Base-by-base conservation (phyloP, 1,140 invertebrate species). In the Neuroterus valhalla region DNA sequence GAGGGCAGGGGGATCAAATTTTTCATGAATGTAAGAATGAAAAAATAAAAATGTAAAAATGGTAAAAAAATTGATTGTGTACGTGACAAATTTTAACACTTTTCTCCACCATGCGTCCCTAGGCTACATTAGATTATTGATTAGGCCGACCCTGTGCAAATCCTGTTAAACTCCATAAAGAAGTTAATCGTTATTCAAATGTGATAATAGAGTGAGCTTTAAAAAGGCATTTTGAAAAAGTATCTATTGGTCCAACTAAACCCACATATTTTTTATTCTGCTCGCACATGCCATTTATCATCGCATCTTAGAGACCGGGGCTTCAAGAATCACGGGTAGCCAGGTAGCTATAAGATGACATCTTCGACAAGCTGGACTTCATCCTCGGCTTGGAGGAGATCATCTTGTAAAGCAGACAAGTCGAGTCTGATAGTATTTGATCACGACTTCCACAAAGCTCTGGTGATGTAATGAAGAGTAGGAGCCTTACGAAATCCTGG, bases 271-370 rank as follows among this genome's bases (percentile, higher is more conserved):
- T 23, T 31, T 26, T 8, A 14, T 11, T 1, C 1, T 8, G 21
- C 23, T 55, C 10, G 23, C 31, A 1, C 15, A 23, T 21, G 21
- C 21, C 52, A 26, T 55, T 55, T 55, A 26, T 55, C 21, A 50
- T 50, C n/a, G 8, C 48, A 10, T 8, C 48, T 19, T 50, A 17
- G 17, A n/a, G 17, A 50, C 19, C 23, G 52, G 15, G 15, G 21
- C 10, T 21, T 55, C 52, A 23, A 55, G 52, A 55, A 26, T 55
- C 23, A 31, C 17, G 17, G 48, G 11, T 15, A 38, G 6, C 1
- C 6, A 8, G 52, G 19, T 50, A 50, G 17, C 48, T 17, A 50
- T 52, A 8, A 55, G 21, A 55, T 55, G 52, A 55, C 52, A 55
- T 26, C 52, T 23, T 55, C 26, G 52, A 55, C 23, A 55, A 55